Evolutionary conservation across 2,888 invertebrate species (phyloP), one percentile per base, ranked within the genome.

Genomic region (Electrophaes corylata): DNA sequence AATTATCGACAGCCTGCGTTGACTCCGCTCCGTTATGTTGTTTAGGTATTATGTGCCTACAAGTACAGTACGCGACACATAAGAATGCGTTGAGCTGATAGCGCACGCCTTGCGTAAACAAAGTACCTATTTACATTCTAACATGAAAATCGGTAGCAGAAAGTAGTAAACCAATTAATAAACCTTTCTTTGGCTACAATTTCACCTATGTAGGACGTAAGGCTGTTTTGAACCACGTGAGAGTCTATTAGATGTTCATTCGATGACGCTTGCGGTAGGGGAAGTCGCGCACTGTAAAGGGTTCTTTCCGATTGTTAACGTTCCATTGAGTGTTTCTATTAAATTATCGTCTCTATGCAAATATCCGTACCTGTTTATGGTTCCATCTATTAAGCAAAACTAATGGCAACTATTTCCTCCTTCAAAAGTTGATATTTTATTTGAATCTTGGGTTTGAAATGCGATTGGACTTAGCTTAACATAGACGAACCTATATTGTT

Each of bases 11-110:
- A 61, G 63, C 56, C 56, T 58, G 47, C 56, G 65, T 66, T 53
- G 41, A 6, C 33, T 58, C 65, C 67, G 67, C 33, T 58, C 65
- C 67, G 67, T 66, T 67, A 62, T 62, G 57, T 63, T 46, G 37
- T 46, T 54, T 64, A 55, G 18, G 26, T 29, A 20, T 1, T 18
- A n/a, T n/a, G n/a, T n/a, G n/a, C n/a, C n/a, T n/a, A n/a, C n/a
- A n/a, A n/a, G n/a, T 60, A 56, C 50, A 48, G 43, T 53, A 43
- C 37, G 23, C 33, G 33, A 8, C 33, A 4, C n/a, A 4, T 35
- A 26, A 18, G n/a, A 26, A 41, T 18, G 37, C 48, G 23, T n/a
- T 19, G 45, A 18, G 31, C 31, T 6, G 6, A 37, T 10, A 16
- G 16, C 26, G 10, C 0, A 1, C 10, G 1, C 26, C 26, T 6